Base-by-base conservation (phyloP, 2,113 vertebrate genomes). In the Syngnathus typhle region DNA sequence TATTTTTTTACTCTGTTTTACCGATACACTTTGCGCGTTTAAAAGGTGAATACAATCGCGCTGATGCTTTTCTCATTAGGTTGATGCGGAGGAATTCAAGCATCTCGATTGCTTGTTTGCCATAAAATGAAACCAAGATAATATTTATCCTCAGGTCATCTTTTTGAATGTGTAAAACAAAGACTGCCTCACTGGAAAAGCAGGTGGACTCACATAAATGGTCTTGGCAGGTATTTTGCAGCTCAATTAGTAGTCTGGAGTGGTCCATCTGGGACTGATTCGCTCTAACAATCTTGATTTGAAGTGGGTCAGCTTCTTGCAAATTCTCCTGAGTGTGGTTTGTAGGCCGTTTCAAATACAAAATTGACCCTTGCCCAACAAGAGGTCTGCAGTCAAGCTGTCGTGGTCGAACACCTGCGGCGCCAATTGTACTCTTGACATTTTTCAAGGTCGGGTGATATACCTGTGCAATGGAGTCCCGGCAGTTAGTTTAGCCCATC, bases 181-280 rank as follows among this genome's bases (percentile, higher is more conserved):
- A 78, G 66, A 39, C 59, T 52, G n/a, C 49, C 39, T 61, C 51
- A 55, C 49, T 66, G 68, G 27, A 59, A 23, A 63, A 47, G 38
- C 41, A 77, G 58, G 56, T 64, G 56, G 46, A 38, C 32, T 38
- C 63, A 71, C 64, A 62, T 61, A 51, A 38, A 74, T 55, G 72
- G 21, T 32, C 47, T 32, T 19, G n/a, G 54, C 80, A 84, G 82
- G 82, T 83, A 75, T 85, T 72, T 80, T 19, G 37, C 71, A 58
- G 61, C 76, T 61, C 36, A 15, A 49, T 43, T 62, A 79, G 67
- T 72, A 39, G 21, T 36, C 66, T 55, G 69, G 27, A 55, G 72
- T 15, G 51, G 36, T 75, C 75, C 84, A 80, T 78, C 85, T 87
- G 85, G 79, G 73, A 74, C 43, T 70, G 39, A 79, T 88, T 79